phyloP scores from a whole-genome alignment of 2,797 vertebrate species.

The Coracias cyanogaster region DNA sequence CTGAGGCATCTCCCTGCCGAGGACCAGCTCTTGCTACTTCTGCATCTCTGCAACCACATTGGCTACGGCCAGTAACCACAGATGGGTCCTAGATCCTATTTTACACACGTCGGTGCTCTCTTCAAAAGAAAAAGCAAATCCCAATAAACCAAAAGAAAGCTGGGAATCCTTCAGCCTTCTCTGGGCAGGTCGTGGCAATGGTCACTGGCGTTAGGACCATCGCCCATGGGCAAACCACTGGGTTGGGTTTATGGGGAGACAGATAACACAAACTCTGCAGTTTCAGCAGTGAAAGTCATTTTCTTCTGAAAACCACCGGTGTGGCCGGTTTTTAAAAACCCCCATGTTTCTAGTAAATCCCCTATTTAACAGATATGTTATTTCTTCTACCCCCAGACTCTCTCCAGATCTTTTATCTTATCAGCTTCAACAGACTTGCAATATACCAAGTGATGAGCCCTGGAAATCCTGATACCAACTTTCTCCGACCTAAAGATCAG shows the following conservation, averaged over 20 bases:
- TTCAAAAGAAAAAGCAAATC: background rate
- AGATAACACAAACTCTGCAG: background rate
- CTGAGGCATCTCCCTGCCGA: too few species aligned
- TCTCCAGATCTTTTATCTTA: background rate
- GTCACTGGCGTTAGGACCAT: rapidly evolving
- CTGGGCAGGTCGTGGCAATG: background rate
- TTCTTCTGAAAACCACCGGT: background rate
- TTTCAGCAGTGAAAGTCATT: background rate
- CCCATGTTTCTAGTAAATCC: background rate
- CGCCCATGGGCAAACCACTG: background rate
- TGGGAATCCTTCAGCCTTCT: background rate
- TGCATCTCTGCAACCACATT: background rate
- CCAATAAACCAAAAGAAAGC: background rate
- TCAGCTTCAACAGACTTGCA: background rate
- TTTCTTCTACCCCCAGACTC: background rate
- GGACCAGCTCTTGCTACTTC: background rate
- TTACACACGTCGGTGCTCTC: background rate
- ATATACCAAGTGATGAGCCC: background rate
- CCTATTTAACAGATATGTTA: background rate
- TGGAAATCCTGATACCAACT: rapidly evolving
- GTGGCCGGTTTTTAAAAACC: background rate
- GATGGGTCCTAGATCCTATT: background rate
- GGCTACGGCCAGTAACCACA: background rate
- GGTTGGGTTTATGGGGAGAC: background rate
- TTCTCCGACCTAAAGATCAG: background rate